Evolutionary conservation across 2,113 vertebrate genomes (phyloP), one percentile per base, ranked within the genome.

Genomic region (Toxostoma redivivum): DNA sequence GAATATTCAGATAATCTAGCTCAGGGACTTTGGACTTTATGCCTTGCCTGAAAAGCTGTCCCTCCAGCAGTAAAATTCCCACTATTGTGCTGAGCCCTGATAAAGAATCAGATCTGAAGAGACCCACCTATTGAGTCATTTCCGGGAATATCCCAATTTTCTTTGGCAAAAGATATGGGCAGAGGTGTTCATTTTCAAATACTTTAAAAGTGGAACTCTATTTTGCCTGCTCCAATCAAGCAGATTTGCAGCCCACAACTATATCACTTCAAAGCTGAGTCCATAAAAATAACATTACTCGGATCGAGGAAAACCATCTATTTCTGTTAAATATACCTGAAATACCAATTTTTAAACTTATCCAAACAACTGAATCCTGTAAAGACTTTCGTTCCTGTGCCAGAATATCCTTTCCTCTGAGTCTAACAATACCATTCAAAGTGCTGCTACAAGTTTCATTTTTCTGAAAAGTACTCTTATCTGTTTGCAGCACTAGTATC

Each of bases 81-180:
- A 71, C 70, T 90, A 40, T 71, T 76, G 80, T 78, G 78, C 51
- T 69, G 33, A 93, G 65, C 12, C 33, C 80, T 76, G 88, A 96
- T 95, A 95, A 84, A 91, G 45, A 91, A 91, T 62, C 62, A 50
- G 87, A 35, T 79, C 71, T 76, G 66, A 86, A 87, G 56, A 87
- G 82, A 85, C 24, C 53, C 71, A 94, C 74, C 72, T 95, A 82
- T 86, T 92, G 92, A 96, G 79, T 95, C 45, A 96, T 57, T 94
- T 96, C 90, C 30, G 10, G 80, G 45, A 95, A 93, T 71, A 93
- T 64, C 76, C 67, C 86, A 2, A 42, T 88, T 88, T 90, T 65
- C 64, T 87, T 62, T 57, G 47, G 44, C 40, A 92, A 89, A 89
- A 88, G 48, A 24, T 71, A 45, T 1, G 12, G n/a, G 56, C 57